Evolutionary conservation across 2,113 vertebrate species (phyloP).

Genomic region (Hyperoodon ampullatus): DNA sequence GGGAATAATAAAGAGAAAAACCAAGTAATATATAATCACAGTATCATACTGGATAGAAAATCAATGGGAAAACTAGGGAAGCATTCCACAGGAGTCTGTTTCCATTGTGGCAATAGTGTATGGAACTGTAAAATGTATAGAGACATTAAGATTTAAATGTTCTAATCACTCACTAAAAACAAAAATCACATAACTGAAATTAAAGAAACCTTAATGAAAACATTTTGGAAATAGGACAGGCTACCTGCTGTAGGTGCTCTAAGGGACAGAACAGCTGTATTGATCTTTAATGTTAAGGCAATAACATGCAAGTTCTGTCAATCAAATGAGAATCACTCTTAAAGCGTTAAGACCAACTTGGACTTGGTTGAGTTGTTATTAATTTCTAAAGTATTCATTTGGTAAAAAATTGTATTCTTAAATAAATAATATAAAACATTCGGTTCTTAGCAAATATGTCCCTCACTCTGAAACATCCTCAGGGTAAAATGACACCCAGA

Average conservation of each 20-base stretch:
- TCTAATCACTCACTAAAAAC: background rate
- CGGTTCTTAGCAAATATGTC: background rate
- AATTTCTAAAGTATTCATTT: constrained; percentile 5
- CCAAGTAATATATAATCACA: constrained; percentile 76
- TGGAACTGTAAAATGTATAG: constrained; percentile 46
- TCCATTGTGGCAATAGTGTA: constrained; percentile 48
- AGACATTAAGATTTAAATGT: constrained; percentile 27
- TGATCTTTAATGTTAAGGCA: background rate
- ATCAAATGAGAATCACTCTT: background rate
- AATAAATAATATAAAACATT: background rate
- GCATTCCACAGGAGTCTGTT: constrained; percentile 52
- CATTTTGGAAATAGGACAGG: background rate
- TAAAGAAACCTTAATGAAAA: background rate
- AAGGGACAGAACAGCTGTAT: background rate
- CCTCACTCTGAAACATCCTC: background rate
- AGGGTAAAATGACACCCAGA: background rate
- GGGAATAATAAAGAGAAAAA: constrained; percentile 80
- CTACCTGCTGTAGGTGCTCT: background rate
- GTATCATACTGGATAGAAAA: constrained; percentile 78
- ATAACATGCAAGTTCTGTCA: background rate
- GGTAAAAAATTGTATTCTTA: background rate
- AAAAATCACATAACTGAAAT: background rate
- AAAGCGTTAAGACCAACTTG: background rate
- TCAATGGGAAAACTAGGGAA: constrained; percentile 74
- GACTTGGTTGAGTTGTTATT: background rate